phyloP scores from a whole-genome alignment of 2,888 invertebrate species.

The Biston betularia region DNA sequence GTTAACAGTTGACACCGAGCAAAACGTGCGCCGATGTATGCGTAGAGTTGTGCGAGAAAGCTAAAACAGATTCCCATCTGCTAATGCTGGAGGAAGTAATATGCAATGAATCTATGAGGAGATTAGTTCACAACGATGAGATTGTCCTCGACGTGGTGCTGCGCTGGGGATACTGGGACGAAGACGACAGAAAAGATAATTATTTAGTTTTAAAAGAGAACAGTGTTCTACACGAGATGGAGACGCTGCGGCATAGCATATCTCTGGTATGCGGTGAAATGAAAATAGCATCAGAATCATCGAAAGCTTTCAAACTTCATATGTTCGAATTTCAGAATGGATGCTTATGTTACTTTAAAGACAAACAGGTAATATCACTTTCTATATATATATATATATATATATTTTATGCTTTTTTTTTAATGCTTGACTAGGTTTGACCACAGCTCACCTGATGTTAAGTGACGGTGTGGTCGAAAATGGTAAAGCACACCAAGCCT shows the following conservation, averaged over 20 bases:
- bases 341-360: constrained; percentile 91
- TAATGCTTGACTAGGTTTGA: too few relatives aligned
- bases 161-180: constrained; percentile 96
- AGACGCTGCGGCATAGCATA: constrained; percentile 85
- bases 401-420: too few relatives aligned
- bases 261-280: constrained; percentile 91
- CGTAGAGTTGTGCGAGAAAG: constrained; percentile 89
- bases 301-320: constrained; percentile 90
- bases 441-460: too few relatives aligned
- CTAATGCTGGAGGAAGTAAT: constrained; percentile 93
- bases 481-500: too few relatives aligned
- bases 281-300: constrained; percentile 91
- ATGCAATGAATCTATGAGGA: constrained; percentile 89
- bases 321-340: constrained; percentile 94
- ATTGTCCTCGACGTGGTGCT: constrained; percentile 89
- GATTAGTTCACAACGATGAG: constrained; percentile 93
- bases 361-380: constrained; percentile 84
- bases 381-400: too few relatives aligned
- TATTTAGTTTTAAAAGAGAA: constrained; percentile 89
- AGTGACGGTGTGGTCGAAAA: too few relatives aligned
- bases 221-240: constrained; percentile 77
- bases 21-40: constrained; percentile 92
- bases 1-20: constrained; percentile 89
- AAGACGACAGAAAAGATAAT: constrained; percentile 93
- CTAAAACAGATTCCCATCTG: constrained; percentile 88